phyloP scores from a whole-genome alignment of 2,888 invertebrate genomes.

The Philopedon plagiatum region DNA sequence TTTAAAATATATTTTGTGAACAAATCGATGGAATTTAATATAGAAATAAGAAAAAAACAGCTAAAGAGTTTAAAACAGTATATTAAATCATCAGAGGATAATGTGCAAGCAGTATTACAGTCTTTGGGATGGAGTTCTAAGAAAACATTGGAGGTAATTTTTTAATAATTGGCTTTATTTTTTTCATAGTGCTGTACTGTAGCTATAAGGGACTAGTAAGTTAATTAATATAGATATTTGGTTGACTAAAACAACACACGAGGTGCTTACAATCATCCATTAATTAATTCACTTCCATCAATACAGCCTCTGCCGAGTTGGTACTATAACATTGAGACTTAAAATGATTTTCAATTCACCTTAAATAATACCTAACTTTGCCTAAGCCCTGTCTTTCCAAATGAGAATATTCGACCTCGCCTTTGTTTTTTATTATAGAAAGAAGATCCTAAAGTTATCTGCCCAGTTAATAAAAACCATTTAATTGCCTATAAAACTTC shows the following conservation, averaged over 20 bases:
- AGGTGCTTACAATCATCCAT: too few relatives aligned
- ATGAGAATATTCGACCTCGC: too few relatives aligned
- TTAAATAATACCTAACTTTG: too few relatives aligned
- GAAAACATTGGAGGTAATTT: constrained; percentile 61
- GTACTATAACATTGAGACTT: too few relatives aligned
- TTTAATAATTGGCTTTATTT: not conserved
- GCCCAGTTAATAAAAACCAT: constrained; percentile 70
- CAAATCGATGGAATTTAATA: constrained; percentile 65
- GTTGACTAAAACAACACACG: too few relatives aligned
- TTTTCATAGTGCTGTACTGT: too few relatives aligned
- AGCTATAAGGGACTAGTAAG: too few relatives aligned
- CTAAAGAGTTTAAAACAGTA: constrained; percentile 66
- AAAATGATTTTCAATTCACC: too few relatives aligned
- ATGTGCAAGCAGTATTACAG: constrained; percentile 63
- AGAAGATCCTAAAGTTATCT: constrained; percentile 63
- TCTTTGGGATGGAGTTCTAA: constrained; percentile 63
- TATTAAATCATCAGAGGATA: constrained; percentile 64
- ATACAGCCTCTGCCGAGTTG: too few relatives aligned
- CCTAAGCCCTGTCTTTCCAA: too few relatives aligned
- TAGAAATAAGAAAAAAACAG: constrained; percentile 66
- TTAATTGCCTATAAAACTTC: constrained; percentile 66
- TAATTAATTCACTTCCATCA: too few relatives aligned
- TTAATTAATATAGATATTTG: too few relatives aligned
- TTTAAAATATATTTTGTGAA: not conserved
- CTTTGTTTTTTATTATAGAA: constrained; percentile 59